Percentiles rank a stretch among this genome's conserved stretches.
Evolutionary conservation across 2,113 vertebrate genomes (phyloP).

Genomic region (Nothoprocta pentlandii): DNA sequence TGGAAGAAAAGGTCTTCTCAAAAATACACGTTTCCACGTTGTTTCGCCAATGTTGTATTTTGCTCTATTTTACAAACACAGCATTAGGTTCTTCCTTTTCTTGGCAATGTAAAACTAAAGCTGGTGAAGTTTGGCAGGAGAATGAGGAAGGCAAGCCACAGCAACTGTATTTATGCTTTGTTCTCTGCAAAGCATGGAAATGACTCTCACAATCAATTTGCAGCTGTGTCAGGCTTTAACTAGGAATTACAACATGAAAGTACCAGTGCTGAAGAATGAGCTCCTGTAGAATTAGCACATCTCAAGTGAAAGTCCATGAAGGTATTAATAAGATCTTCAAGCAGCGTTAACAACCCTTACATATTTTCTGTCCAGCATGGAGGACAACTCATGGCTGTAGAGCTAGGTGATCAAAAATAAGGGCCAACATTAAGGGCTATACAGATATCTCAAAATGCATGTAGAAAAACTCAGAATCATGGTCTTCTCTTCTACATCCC

Average conservation of each 20-base stretch:
- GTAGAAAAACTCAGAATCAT: not conserved
- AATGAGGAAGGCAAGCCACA: not conserved
- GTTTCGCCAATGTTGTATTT: not conserved
- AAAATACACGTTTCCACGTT: not conserved
- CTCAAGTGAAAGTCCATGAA: not conserved
- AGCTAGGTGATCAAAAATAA: not conserved
- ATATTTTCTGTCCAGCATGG: not conserved
- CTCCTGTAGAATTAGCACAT: not conserved
- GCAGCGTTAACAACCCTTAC: not conserved
- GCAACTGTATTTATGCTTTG: not conserved
- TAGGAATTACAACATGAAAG: not conserved
- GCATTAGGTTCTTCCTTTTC: not conserved
- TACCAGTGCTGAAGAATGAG: not conserved
- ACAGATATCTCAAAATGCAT: not conserved
- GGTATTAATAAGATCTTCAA: not conserved
- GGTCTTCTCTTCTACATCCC: not conserved
- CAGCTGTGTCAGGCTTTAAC: not conserved
- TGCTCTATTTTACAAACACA: not conserved
- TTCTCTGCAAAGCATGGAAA: not conserved
- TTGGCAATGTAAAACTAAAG: not conserved
- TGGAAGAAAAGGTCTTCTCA: not conserved
- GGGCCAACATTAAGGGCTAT: not conserved
- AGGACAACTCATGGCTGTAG: not conserved
- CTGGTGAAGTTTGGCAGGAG: not conserved
- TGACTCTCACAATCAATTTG: not conserved